These are phyloP conservation scores for Drosophila sproati DNA, from an alignment of 1,140 invertebrate species.

Conservation along the genomic window DNA sequence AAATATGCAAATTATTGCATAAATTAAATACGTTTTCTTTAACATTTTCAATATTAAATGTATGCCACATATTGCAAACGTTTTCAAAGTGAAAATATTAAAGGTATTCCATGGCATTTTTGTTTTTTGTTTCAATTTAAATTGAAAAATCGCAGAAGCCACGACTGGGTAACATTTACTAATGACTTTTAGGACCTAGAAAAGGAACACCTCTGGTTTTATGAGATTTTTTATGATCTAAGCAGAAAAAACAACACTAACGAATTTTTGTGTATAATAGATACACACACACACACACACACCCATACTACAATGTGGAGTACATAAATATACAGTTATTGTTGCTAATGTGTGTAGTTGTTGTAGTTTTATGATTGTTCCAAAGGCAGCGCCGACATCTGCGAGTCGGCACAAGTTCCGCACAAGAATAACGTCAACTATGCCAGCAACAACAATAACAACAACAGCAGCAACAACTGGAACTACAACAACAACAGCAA, in stretches of 20 bases:
- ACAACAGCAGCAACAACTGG: slow-evolving; percentile 23
- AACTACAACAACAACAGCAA: slow-evolving; percentile 18
- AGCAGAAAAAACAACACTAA: slow-evolving; percentile 20
- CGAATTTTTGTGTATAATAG: slow-evolving; percentile 23
- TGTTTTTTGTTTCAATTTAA: background rate
- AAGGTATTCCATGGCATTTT: too few relatives aligned
- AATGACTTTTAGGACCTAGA: background rate
- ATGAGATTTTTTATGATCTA: slow-evolving; percentile 47
- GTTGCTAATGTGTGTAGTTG: slow-evolving; percentile 9
- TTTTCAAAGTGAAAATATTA: too few relatives aligned
- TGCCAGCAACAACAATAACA: slow-evolving; percentile 45
- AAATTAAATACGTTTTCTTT: too few relatives aligned
- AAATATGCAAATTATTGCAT: too few relatives aligned
- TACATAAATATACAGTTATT: slow-evolving; percentile 55
- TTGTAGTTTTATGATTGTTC: slow-evolving; percentile 59
- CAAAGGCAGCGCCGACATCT: slow-evolving; percentile 47
- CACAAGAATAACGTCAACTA: slow-evolving; percentile 73
- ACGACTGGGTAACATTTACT: background rate
- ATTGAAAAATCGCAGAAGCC: too few relatives aligned
- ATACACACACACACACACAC: slow-evolving; percentile 6
- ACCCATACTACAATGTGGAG: slow-evolving; percentile 11
- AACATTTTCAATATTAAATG: too few relatives aligned
- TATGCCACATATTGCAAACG: too few relatives aligned
- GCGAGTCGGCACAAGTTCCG: slow-evolving; percentile 55
- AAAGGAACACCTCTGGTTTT: slow-evolving; percentile 3